These are phyloP conservation scores for Calidris pugnax DNA, from an alignment of 2,113 vertebrate genomes.

Conservation along the genomic window DNA sequence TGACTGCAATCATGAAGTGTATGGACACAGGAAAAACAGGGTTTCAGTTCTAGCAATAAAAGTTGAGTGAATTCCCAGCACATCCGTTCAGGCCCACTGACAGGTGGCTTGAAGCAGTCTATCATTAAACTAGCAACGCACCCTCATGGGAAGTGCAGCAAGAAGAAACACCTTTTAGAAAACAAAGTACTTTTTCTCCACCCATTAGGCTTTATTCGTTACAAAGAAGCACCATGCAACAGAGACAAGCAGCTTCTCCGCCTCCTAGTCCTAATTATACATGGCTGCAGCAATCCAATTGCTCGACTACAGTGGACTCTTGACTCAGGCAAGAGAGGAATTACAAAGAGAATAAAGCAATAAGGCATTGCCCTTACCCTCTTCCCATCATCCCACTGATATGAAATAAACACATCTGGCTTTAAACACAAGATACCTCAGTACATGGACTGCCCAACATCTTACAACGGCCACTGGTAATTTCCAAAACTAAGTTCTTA, in stretches of 20 bases:
- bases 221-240: background rate
- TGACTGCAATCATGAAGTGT: fast-evolving
- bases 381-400: background rate
- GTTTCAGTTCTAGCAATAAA: background rate
- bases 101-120: background rate
- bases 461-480: background rate
- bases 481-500: background rate
- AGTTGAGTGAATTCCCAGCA: background rate
- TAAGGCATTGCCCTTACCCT: fast-evolving
- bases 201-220: background rate
- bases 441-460: background rate
- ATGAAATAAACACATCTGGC: background rate
- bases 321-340: background rate
- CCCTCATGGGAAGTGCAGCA: fast-evolving
- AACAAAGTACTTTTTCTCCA: background rate
- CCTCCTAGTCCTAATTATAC: background rate
- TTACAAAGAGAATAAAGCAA: background rate
- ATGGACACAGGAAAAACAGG: background rate
- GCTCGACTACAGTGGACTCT: background rate
- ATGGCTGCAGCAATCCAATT: background rate
- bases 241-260: background rate
- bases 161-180: background rate
- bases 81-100: background rate
- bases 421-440: background rate
- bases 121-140: background rate